Evolutionary conservation across 2,888 invertebrate species (phyloP).

Genomic region (Harpalus rufipes): DNA sequence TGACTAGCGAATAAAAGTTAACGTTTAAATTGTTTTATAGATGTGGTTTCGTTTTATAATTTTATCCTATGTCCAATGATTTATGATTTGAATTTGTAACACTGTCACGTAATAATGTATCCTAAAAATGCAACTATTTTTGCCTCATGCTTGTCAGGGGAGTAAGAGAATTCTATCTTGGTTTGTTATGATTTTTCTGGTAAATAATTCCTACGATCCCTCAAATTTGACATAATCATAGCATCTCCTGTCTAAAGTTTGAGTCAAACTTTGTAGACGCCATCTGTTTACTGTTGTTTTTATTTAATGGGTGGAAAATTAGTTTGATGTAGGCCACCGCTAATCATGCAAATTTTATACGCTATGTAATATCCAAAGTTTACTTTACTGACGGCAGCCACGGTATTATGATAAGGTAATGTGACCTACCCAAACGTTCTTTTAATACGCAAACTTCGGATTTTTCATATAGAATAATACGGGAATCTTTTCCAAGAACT

Average conservation of each 20-base stretch:
- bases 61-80: too few species aligned
- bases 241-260: not conserved
- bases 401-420: slow-evolving; percentile 36
- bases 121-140: too few species aligned
- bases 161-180: too few species aligned
- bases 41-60: too few species aligned
- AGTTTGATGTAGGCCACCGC: slow-evolving; percentile 40
- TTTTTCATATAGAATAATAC: not conserved
- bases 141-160: too few species aligned
- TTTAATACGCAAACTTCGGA: slow-evolving; percentile 22
- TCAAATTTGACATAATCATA: slow-evolving; percentile 15
- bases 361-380: slow-evolving; percentile 46
- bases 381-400: slow-evolving; percentile 23
- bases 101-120: too few species aligned
- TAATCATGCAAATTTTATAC: slow-evolving; percentile 52
- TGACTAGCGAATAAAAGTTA: too few species aligned
- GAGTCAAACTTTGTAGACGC: slow-evolving; percentile 14
- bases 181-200: not conserved
- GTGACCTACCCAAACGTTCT: slow-evolving; percentile 35
- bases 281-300: slow-evolving; percentile 51
- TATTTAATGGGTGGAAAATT: slow-evolving; percentile 48
- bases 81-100: too few species aligned
- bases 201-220: not conserved
- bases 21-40: too few species aligned
- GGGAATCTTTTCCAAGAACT: not conserved